These are phyloP conservation scores for Antennarius maculatus DNA, from an alignment of 2,797 vertebrate genomes.

Conservation along the genomic window DNA sequence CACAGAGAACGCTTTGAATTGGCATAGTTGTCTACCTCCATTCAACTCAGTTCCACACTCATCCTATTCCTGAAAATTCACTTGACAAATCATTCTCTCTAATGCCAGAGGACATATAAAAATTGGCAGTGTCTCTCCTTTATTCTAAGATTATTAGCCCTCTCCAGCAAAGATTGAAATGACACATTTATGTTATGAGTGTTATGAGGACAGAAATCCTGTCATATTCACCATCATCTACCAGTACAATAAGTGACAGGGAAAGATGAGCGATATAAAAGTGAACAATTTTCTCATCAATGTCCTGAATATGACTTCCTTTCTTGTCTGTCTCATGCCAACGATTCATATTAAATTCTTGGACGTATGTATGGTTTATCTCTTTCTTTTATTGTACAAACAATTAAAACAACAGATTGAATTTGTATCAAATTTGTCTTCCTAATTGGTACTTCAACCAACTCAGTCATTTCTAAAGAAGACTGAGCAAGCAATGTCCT, in stretches of 20 bases:
- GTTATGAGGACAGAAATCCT: constrained; percentile 22
- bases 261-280: background rate
- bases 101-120: constrained; percentile 26
- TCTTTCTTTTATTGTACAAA: too few species aligned
- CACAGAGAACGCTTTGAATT: background rate
- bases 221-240: background rate
- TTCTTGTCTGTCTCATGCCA: background rate
- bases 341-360: background rate
- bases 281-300: background rate
- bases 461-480: constrained; percentile 3
- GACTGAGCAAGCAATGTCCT: background rate
- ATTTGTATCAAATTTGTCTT: background rate
- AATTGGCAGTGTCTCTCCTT: background rate
- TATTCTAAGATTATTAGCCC: background rate
- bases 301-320: background rate
- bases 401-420: too few species aligned
- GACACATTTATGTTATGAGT: constrained; percentile 14
- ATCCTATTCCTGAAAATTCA: background rate
- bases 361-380: too few species aligned
- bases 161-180: constrained; percentile 11
- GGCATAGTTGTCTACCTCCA: constrained; percentile 1
- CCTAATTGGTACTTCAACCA: constrained; percentile 4
- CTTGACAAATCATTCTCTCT: constrained; percentile 48
- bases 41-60: constrained; percentile 23
- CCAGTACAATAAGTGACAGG: background rate